Evolutionary conservation across 2,888 invertebrate genomes (phyloP), one percentile per base, ranked within the genome.

Genomic region (Encarsia formosa): DNA sequence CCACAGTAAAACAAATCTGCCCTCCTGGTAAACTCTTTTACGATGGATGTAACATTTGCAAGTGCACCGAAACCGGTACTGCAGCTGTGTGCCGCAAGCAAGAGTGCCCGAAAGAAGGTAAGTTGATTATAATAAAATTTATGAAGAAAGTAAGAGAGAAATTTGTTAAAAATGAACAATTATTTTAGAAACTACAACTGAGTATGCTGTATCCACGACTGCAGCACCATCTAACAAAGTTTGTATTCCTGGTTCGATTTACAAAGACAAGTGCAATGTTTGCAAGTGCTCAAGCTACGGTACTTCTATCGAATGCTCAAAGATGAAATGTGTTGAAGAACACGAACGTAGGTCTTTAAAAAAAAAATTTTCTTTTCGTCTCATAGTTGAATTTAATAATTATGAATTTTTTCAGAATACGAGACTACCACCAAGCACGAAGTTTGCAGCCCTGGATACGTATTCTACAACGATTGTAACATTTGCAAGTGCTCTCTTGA

Each of bases 31-130:
- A 78, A 58, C 74, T 75, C 54, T 78, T 77, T 70, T 75, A 73
- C 53, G 70, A 69, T 0, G 74, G 71, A 31, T 80, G 80, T 66
- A 79, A 79, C 62, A 76, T 76, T 61, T 80, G 80, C 68, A 73
- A 74, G 2, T 80, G 80, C 62, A 74, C 76, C 0, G 76, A 76
- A 0, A 76, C 77, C 52, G 79, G 79, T 5, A n/a, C n/a, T n/a
- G n/a, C n/a, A n/a, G n/a, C n/a, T n/a, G n/a, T n/a, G n/a, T n/a
- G n/a, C n/a, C n/a, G n/a, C n/a, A n/a, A n/a, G n/a, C n/a, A n/a
- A n/a, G n/a, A n/a, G n/a, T n/a, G n/a, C n/a, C n/a, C n/a, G n/a
- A n/a, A n/a, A n/a, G n/a, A n/a, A n/a, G n/a, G n/a, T n/a, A n/a
- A n/a, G n/a, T n/a, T n/a, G n/a, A n/a, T n/a, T n/a, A n/a, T n/a